Evolutionary conservation across 37 sponge, comb jelly and placozoan genomes (phyloP), one percentile per base, ranked within the genome.

Genomic region (Aplysina aerophoba): DNA sequence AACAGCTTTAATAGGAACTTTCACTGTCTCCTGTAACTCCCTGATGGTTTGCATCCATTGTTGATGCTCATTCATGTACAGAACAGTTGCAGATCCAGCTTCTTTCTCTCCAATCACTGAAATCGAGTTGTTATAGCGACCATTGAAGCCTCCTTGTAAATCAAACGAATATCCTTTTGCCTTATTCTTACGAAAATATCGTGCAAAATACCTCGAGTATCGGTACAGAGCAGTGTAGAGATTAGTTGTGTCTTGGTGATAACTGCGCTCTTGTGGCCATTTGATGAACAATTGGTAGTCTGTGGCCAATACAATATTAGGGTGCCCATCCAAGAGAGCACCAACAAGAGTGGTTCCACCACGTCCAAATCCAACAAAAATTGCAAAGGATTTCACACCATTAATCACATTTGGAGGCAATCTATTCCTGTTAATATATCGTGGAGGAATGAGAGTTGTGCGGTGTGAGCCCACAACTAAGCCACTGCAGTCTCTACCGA

Each of bases 71-170:
- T 6, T 33, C 30, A 33, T 8, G 37, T 30, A 73, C 20, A 37
- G 12, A 21, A 41, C 19, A 12, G 74, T 73, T 12, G 74, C 74
- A 31, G 40, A 38, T 33, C 74, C 74, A 12, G 74, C 74, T 30
- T 73, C 74, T 19, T 73, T 73, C 41, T 73, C 74, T 12, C 74
- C 74, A 31, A 73, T 73, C 37, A 73, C 74, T 30, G 74, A 73
- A 33, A 73, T 73, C 14, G 37, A 37, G 12, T 31, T 20, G 14
- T 31, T 31, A 37, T 73, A 73, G 21, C 39, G 31, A 73, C 74
- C 74, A 37, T 38, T 73, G 74, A 30, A 73, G 30, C 40, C 37
- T 19, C 37, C 6, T 14, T 73, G 8, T 12, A 73, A 38, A 30
- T 73, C 31, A 11, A 73, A 30, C 19, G 74, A 73, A 30, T 73